These are phyloP conservation scores for Drosophila hamatofila DNA, from an alignment of 2,888 invertebrate genomes.

Conservation along the genomic window DNA sequence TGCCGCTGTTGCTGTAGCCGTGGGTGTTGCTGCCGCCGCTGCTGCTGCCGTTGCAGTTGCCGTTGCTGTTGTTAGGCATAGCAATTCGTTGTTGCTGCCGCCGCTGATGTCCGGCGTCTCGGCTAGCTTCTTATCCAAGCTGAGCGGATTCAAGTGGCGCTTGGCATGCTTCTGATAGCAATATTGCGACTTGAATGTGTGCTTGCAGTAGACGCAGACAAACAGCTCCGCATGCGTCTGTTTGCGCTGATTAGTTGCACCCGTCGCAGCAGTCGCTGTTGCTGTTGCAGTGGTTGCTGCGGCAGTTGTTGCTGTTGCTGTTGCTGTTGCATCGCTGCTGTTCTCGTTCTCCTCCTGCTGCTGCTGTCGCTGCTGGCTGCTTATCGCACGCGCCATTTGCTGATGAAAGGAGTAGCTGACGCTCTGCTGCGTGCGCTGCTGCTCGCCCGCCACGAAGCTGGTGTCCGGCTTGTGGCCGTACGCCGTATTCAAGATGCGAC, in stretches of 20 bases:
- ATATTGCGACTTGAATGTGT: slow-evolving; percentile 93
- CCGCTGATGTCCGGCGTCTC: slow-evolving; percentile 22
- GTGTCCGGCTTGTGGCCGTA: slow-evolving; percentile 87
- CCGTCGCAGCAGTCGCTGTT: slow-evolving; percentile 38
- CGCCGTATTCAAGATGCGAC: slow-evolving; percentile 93
- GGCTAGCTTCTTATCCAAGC: slow-evolving; percentile 81
- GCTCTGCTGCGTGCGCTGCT: slow-evolving; percentile 84
- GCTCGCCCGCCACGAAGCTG: slow-evolving; percentile 28
- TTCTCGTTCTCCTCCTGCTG: slow-evolving; percentile 65
- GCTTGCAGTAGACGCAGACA: slow-evolving; percentile 91
- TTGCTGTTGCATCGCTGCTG: slow-evolving; percentile 61
- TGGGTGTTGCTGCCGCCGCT: neutral
- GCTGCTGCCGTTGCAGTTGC: slow-evolving; percentile 2
- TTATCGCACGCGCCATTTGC: slow-evolving; percentile 85
- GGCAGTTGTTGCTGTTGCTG: slow-evolving; percentile 38
- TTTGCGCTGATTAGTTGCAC: slow-evolving; percentile 44
- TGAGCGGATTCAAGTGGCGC: slow-evolving; percentile 88
- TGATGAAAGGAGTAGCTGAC: slow-evolving; percentile 85
- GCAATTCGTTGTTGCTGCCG: slow-evolving; percentile 18
- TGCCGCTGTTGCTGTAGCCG: slow-evolving; percentile 1
- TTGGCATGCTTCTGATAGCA: slow-evolving; percentile 93
- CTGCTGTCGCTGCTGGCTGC: slow-evolving; percentile 83
- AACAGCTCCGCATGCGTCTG: slow-evolving; percentile 85
- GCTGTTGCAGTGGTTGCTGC: slow-evolving; percentile 58
- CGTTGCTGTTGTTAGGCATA: neutral